phyloP scores from a whole-genome alignment of 2,888 invertebrate species.

The Carpatolechia fugitivella region DNA sequence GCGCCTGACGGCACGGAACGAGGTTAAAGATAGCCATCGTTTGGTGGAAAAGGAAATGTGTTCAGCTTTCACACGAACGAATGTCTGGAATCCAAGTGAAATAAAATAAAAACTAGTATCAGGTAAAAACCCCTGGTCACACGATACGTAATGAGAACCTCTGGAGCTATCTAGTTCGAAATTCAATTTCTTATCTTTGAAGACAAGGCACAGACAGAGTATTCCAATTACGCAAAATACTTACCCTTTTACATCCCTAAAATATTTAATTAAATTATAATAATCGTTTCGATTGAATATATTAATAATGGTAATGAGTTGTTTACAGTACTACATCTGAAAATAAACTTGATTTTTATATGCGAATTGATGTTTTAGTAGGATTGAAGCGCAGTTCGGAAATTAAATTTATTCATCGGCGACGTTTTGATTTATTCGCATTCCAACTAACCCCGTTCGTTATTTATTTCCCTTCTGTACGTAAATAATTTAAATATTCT shows the following conservation, averaged over 20 bases:
- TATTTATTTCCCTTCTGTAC: slow-evolving; percentile 4
- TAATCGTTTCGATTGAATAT: too few species aligned
- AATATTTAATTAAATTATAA: too few species aligned
- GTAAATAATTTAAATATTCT: slow-evolving; percentile 1
- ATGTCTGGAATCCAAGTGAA: not conserved
- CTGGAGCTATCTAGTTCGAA: too few species aligned
- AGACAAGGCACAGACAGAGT: too few species aligned
- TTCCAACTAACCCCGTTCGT: slow-evolving; percentile 23
- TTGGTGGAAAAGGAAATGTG: not conserved
- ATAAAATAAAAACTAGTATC: not conserved
- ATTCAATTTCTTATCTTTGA: too few species aligned
- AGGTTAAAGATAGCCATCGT: slow-evolving; percentile 2
- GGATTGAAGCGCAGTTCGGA: slow-evolving; percentile 43
- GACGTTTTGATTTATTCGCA: slow-evolving; percentile 52
- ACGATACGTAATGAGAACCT: too few species aligned
- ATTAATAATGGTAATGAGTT: too few species aligned
- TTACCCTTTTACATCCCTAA: too few species aligned
- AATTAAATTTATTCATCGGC: slow-evolving; percentile 57
- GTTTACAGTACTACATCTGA: too few species aligned
- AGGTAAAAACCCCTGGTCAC: too few species aligned
- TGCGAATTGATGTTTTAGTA: not conserved
- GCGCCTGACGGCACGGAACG: not conserved
- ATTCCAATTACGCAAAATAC: too few species aligned
- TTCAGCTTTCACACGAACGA: not conserved
- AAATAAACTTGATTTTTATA: too few species aligned